Conservation (phyloP, 2,113 vertebrate genomes). For the Oreotrochilus melanogaster region DNA sequence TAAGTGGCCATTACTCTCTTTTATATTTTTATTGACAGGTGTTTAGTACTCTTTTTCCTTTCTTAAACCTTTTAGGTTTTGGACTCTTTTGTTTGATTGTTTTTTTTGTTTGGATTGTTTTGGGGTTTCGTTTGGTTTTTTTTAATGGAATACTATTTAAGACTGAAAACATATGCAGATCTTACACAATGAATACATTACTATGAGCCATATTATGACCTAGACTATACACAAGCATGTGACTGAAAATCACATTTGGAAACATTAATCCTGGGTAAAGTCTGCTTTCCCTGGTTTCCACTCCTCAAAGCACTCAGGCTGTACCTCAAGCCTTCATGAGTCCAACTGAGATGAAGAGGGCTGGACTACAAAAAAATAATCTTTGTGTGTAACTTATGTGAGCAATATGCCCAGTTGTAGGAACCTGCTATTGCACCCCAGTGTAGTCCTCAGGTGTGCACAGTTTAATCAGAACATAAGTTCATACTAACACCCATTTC, state of each 20-base stretch:
- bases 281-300: not conserved
- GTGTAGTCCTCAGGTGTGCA: fast-evolving
- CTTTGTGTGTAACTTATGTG: not conserved
- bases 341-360: not conserved
- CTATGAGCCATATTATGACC: not conserved
- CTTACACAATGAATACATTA: not conserved
- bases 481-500: not conserved
- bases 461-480: not conserved
- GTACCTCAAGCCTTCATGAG: fast-evolving
- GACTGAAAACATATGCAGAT: not conserved
- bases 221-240: not conserved
- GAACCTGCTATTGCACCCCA: not conserved
- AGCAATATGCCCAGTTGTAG: not conserved
- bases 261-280: not conserved
- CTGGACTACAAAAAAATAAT: not conserved
- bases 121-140: not conserved
- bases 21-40: not conserved
- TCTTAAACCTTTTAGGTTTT: not conserved
- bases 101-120: not conserved
- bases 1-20: not conserved
- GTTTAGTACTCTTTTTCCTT: not conserved
- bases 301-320: not conserved
- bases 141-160: not conserved
- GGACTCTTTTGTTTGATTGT: not conserved
- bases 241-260: not conserved